Conservation (phyloP, 1,140 invertebrate species). For the Tribolium castaneum region DNA sequence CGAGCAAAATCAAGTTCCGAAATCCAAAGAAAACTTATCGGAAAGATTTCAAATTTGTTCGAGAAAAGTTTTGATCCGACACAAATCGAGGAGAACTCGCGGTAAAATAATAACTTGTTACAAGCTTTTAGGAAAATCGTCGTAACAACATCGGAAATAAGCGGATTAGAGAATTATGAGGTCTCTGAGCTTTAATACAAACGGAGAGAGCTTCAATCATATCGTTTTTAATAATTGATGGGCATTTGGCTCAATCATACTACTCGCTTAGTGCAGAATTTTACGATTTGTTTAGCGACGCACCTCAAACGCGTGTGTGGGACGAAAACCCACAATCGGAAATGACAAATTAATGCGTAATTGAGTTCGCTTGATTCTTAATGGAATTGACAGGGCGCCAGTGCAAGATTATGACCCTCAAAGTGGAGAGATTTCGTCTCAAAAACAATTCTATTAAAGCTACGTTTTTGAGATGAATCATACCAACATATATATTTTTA, state of each 20-base stretch:
- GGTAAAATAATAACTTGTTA: slow-evolving; percentile 1
- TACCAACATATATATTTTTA: background rate
- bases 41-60: slow-evolving; percentile 41
- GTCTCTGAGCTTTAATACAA: slow-evolving; percentile 4
- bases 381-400: slow-evolving; percentile 27
- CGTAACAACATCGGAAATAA: slow-evolving; percentile 7
- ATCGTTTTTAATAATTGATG: slow-evolving; percentile 15
- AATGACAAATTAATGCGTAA: slow-evolving; percentile 34
- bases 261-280: background rate
- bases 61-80: background rate
- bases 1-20: slow-evolving; percentile 34
- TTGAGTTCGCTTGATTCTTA: slow-evolving; percentile 20
- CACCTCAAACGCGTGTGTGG: background rate
- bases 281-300: background rate
- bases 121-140: slow-evolving; percentile 26
- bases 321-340: slow-evolving; percentile 7
- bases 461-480: slow-evolving; percentile 24
- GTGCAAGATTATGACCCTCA: slow-evolving; percentile 19
- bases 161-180: background rate
- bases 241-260: background rate
- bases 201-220: slow-evolving; percentile 25
- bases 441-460: slow-evolving; percentile 31
- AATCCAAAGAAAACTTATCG: slow-evolving; percentile 37
- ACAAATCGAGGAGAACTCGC: slow-evolving; percentile 6
- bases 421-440: slow-evolving; percentile 19